Evolutionary conservation across 2,113 vertebrate genomes (phyloP), one percentile per base, ranked within the genome.

Genomic region (Marmota monax): DNA sequence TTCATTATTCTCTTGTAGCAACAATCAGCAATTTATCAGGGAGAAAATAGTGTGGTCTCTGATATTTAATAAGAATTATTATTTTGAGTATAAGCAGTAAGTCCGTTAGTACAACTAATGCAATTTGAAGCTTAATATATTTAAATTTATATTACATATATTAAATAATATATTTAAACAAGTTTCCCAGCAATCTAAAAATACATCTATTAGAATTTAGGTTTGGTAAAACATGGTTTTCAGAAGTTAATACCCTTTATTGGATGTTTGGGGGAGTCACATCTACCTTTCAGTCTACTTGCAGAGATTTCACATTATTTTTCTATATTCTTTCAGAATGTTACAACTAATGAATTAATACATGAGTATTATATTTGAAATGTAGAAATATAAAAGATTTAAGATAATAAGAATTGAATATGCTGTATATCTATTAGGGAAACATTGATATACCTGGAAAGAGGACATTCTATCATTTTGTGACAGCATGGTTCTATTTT

Each of bases 61-160:
- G 42, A 34, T 80, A 67, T 32, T 79, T 51, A 92, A 37, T 34
- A 27, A 25, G 5, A 20, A 61, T 37, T 51, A 48, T 65, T 6
- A 29, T 51, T 85, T 39, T 93, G 23, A 94, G 45, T 45, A 45
- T 45, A 45, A 45, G 45, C 45, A 45, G 7, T 45, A 45, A 45
- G 45, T 45, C 45, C 45, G 8, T 45, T 45, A 45, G 45, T 45
- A 45, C 4, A 39, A 74, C 56, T 69, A 84, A 69, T 56, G 13
- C 72, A 34, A 88, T 88, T 79, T 70, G 65, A 96, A 90, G 23
- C 18, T 82, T 77, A 58, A 80, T 29, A 34, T 92, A 67, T 73
- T 22, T 45, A 45, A 45, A 45, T 45, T 45, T 45, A 45, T 45
- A 45, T 45, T 45, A 45, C 45, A 45, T 45, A 45, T 45, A 45